Evolutionary conservation across 37 sponge, comb jelly and placozoan species (phyloP), one percentile per base, ranked within the genome.

Genomic region (Corticium candelabrum): DNA sequence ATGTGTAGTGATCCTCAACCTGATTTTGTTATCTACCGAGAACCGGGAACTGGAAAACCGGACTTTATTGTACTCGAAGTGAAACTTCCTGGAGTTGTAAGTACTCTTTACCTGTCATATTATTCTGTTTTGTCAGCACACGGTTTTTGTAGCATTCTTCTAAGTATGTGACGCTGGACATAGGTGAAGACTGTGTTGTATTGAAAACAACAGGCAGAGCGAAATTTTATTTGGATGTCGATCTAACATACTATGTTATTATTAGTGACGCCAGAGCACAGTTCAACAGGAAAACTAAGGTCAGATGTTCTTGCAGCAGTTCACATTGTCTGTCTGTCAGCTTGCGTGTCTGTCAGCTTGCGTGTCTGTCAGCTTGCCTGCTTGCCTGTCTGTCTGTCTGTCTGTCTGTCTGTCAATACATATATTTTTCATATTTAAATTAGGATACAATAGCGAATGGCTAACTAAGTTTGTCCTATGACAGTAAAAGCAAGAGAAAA

Each of bases 121-220:
- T 3, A 3, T 32, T 78, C 69, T 4, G 3, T 68, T 32, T 80
- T 29, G 1, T 27, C 62, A 21, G 38, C 1, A 21, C 40, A 35
- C 30, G 1, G 39, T 41, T 41, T 33, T 41, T 67, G 41, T 41
- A 91, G 91, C 62, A 36, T 32, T 67, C 84, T 0, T 78, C 78
- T 29, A 50, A 67, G 15, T 39, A 77, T n/a, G 4, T 89, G n/a
- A 39, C 35, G 27, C 83, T 92, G n/a, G 94, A 93, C 15, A 84
- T 93, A 35, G 96, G 96, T n/a, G 96, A 89, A 32, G 96, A 95
- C 62, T 82, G 90, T 69, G 34, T 95, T 0, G 68, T 84, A 3
- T 39, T 95, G 30, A 77, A 56, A 56, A 86, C 94, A 36, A 27
- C 21, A 1, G 83, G 80, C 0, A 93, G 93, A 34, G 79, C 74